Evolutionary conservation across 1,140 invertebrate genomes (phyloP).

Genomic region (Hypsibius dujardini): DNA sequence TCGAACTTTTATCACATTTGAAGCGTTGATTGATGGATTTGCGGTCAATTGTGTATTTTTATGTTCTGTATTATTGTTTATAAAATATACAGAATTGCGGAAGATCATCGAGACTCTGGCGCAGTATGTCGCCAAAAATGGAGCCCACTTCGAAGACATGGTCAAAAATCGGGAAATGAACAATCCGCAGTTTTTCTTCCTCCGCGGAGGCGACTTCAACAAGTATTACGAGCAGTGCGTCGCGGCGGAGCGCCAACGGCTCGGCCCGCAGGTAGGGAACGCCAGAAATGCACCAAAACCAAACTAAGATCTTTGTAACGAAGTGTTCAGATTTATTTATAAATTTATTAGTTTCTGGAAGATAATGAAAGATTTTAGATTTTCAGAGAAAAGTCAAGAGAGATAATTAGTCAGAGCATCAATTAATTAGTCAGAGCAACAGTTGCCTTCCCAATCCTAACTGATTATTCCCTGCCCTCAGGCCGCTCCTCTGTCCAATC

Average conservation of each 20-base stretch:
- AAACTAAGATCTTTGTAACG: not conserved
- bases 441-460: not conserved
- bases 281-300: not conserved
- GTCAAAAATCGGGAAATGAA: conserved; percentile 93
- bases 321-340: too few species aligned
- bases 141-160: conserved; percentile 92
- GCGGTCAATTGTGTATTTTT: not conserved
- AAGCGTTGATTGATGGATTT: not conserved
- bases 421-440: not conserved
- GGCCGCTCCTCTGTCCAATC: too few species aligned
- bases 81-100: conserved; percentile 36
- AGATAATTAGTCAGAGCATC: too few species aligned
- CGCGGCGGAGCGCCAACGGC: conserved; percentile 48
- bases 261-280: not conserved
- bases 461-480: not conserved
- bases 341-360: too few species aligned
- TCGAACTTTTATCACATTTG: not conserved
- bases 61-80: too few species aligned
- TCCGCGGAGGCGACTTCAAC: conserved; percentile 85
- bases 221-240: conserved; percentile 95
- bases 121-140: conserved; percentile 94
- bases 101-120: conserved; percentile 97
- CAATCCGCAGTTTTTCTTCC: conserved; percentile 86
- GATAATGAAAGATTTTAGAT: too few species aligned
- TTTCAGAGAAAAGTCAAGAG: too few species aligned